Evolutionary conservation across 2,888 invertebrate species (phyloP).

Genomic region (Hypena proboscidalis): DNA sequence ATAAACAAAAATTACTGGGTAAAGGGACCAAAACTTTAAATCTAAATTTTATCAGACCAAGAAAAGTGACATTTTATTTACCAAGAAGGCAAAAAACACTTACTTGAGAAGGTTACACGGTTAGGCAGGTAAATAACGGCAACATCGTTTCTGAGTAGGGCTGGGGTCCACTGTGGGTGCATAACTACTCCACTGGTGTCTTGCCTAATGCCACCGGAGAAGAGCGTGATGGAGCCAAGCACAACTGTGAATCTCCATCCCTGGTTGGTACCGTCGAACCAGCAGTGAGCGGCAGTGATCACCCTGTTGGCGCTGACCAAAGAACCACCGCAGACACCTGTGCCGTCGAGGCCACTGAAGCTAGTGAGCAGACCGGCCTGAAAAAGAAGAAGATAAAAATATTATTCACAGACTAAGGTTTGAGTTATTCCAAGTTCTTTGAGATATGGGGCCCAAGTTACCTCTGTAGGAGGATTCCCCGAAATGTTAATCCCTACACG

Average conservation of each 20-base stretch:
- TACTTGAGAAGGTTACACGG: slow-evolving; percentile 25
- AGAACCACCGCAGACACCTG: slow-evolving; percentile 61
- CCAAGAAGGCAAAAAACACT: too few species aligned
- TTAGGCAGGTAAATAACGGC: slow-evolving; percentile 48
- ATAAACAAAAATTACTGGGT: too few species aligned
- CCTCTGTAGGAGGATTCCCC: too few species aligned
- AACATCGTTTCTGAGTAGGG: slow-evolving; percentile 56
- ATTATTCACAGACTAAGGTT: too few species aligned
- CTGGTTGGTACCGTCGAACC: slow-evolving; percentile 59
- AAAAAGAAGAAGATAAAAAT: too few species aligned
- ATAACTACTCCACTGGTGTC: slow-evolving; percentile 44
- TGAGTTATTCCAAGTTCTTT: too few species aligned
- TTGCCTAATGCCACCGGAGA: slow-evolving; percentile 60
- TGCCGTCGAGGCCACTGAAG: slow-evolving; percentile 29
- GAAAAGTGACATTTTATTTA: too few species aligned
- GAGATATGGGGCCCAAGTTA: too few species aligned
- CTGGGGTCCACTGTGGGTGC: slow-evolving; percentile 57
- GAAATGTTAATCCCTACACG: too few species aligned
- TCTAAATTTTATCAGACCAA: too few species aligned
- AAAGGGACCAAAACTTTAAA: too few species aligned
- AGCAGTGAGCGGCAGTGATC: slow-evolving; percentile 63
- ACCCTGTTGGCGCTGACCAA: slow-evolving; percentile 49
- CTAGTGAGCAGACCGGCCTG: slow-evolving; percentile 50
- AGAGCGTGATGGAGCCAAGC: slow-evolving; percentile 57
- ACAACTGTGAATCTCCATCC: slow-evolving; percentile 58